Conservation (phyloP, 2,797 vertebrate species). For the Tangara arthus region DNA sequence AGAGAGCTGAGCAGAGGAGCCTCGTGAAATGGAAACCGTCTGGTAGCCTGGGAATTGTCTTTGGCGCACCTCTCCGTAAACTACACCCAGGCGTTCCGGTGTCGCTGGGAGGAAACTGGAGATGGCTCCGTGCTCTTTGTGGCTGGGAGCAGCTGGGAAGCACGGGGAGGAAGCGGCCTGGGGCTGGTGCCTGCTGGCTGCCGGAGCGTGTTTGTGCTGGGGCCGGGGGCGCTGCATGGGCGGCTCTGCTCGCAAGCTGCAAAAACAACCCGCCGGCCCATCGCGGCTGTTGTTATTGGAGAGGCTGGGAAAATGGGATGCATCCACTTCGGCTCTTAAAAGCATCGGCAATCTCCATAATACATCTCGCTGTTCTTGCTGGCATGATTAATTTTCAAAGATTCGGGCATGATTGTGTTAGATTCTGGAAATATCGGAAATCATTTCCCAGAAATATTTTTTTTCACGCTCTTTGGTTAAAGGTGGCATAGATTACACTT, state of each 20-base stretch:
- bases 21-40: background rate
- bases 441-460: background rate
- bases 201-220: background rate
- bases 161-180: fast-evolving
- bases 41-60: background rate
- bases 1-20: background rate
- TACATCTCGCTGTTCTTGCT: background rate
- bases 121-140: background rate
- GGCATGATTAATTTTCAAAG: background rate
- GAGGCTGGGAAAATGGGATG: background rate
- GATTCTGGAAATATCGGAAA: background rate
- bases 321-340: background rate
- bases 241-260: background rate
- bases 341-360: background rate
- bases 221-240: fast-evolving
- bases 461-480: background rate
- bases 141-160: background rate
- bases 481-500: background rate
- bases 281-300: background rate
- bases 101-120: background rate
- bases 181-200: background rate
- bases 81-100: background rate
- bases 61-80: background rate
- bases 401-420: background rate
- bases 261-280: background rate